Percentiles rank a stretch among this genome's conserved stretches.
Conservation (phyloP, 1,140 invertebrate genomes). For the Zaprionus capensis region DNA sequence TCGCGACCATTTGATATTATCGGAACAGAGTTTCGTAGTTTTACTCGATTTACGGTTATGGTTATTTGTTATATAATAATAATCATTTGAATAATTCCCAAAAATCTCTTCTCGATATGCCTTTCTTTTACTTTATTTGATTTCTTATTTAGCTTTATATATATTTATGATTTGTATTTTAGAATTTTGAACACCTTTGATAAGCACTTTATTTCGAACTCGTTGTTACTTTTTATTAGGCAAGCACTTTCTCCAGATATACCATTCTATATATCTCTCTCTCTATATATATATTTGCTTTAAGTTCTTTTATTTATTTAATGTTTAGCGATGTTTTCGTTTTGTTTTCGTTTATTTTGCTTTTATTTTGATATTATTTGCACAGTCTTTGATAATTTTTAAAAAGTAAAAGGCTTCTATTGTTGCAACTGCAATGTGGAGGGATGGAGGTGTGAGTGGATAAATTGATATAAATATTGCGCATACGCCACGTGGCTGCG, state of each 20-base stretch:
- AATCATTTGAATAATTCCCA: conserved; percentile 12
- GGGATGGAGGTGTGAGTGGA: background rate
- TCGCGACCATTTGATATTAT: conserved; percentile 67
- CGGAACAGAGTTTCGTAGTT: conserved; percentile 29
- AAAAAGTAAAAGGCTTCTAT: conserved; percentile 52
- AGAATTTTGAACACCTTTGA: conserved; percentile 70
- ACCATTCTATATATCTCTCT: conserved; percentile 6
- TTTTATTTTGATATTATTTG: conserved; percentile 54
- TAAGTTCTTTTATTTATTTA: conserved; percentile 30
- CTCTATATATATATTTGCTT: conserved; percentile 24
- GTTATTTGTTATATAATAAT: conserved; percentile 24
- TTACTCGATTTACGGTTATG: conserved; percentile 9
- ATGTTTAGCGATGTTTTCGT: conserved; percentile 18
- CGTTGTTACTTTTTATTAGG: background rate
- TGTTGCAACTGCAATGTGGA: conserved; percentile 40
- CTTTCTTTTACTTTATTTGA: conserved; percentile 25
- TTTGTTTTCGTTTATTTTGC: conserved; percentile 17
- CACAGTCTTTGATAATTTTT: conserved; percentile 68
- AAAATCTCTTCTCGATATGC: conserved; percentile 21
- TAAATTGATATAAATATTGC: conserved; percentile 41
- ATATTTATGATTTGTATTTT: conserved; percentile 31
- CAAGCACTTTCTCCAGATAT: conserved; percentile 41
- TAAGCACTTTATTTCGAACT: conserved; percentile 56
- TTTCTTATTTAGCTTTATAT: conserved; percentile 19
- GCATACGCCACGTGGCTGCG: conserved; percentile 69